phyloP scores from a whole-genome alignment of 2,113 vertebrate genomes.

The Onychostoma macrolepis region DNA sequence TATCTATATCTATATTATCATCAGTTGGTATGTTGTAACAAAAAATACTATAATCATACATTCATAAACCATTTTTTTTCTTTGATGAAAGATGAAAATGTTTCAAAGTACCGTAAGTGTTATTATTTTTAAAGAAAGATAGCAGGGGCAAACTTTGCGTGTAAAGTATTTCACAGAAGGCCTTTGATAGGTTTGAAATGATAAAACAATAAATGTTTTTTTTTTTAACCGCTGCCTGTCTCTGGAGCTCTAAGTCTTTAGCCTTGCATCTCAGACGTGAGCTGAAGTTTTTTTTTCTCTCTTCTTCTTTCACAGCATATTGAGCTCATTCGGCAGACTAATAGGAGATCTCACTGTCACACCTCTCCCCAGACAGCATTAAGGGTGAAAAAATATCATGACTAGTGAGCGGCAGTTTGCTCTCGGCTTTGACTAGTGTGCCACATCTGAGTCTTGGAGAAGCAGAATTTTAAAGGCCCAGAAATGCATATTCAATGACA shows the following conservation, averaged over 20 bases:
- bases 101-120: not conserved
- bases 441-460: constrained; percentile 13
- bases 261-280: not conserved
- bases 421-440: not conserved
- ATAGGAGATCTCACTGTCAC: not conserved
- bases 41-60: not conserved
- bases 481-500: constrained; percentile 43
- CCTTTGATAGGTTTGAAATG: not conserved
- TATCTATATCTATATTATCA: no score
- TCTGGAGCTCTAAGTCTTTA: not conserved
- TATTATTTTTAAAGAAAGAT: not conserved
- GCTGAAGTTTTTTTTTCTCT: not conserved
- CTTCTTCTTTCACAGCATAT: not conserved
- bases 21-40: not conserved
- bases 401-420: not conserved
- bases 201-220: not conserved
- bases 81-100: not conserved
- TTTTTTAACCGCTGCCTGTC: not conserved
- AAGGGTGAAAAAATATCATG: constrained; percentile 1
- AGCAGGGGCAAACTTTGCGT: not conserved
- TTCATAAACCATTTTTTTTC: no score
- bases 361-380: constrained; percentile 17
- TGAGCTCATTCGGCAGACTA: not conserved
- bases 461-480: not conserved
- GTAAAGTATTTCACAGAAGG: not conserved